Evolutionary conservation across 2,888 invertebrate genomes (phyloP).

Genomic region (Diploptera punctata): DNA sequence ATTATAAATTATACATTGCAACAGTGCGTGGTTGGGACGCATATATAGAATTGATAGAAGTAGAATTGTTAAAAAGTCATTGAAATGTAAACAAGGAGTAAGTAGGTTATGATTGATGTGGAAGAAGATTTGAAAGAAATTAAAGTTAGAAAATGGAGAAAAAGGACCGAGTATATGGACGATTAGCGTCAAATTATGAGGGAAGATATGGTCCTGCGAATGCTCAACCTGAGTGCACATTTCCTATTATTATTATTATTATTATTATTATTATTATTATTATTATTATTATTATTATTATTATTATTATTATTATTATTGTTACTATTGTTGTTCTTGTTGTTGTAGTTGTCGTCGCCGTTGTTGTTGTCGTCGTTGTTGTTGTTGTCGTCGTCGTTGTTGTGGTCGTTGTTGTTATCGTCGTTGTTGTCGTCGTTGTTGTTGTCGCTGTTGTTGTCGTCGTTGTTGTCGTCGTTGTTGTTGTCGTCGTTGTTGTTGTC

Average conservation of each 20-base stretch:
- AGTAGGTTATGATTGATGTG: not conserved
- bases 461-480: not conserved
- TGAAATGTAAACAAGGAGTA: not conserved
- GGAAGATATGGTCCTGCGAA: not conserved
- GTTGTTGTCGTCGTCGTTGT: not conserved
- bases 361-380: not conserved
- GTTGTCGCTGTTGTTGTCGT: not conserved
- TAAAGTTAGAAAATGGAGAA: not conserved
- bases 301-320: not conserved
- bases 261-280: not conserved
- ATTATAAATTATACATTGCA: no score
- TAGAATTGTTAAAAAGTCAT: not conserved
- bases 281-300: not conserved
- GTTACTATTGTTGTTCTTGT: not conserved
- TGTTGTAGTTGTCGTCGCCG: not conserved
- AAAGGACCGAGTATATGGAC: not conserved
- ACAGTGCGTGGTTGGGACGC: no score
- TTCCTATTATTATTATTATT: not conserved
- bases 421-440: not conserved
- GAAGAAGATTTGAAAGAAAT: not conserved
- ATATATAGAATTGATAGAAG: no score
- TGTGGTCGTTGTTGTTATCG: not conserved
- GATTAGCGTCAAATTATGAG: not conserved
- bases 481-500: not conserved
- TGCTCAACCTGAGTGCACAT: not conserved